phyloP scores from a whole-genome alignment of 2,888 invertebrate species.

The Polyommatus icarus region DNA sequence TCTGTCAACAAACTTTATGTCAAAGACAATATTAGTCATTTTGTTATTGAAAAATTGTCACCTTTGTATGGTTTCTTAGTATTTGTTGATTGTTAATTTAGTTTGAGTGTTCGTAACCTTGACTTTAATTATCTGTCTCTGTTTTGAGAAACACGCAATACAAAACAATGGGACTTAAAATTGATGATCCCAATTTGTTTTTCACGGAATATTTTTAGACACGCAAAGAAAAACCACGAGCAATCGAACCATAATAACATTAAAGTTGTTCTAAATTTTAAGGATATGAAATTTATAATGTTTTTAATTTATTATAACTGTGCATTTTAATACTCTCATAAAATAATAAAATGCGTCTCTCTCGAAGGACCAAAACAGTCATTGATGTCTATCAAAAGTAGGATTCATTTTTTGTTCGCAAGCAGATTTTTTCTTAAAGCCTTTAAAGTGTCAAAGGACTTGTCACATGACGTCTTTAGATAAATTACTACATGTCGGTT shows the following conservation, averaged over 20 bases:
- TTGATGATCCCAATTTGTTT: constrained; percentile 12
- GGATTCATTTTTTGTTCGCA: background rate
- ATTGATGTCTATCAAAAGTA: background rate
- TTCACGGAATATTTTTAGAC: background rate
- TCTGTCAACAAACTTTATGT: background rate
- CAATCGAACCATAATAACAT: background rate
- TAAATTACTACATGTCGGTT: background rate
- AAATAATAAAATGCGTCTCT: too few species aligned
- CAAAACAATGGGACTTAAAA: constrained; percentile 13
- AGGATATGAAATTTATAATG: too few species aligned
- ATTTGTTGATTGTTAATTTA: background rate
- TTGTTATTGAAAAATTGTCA: background rate
- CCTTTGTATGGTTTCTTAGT: background rate
- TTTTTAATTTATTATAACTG: too few species aligned
- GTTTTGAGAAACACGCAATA: constrained; percentile 1
- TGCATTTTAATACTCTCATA: too few species aligned
- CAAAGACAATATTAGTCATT: background rate
- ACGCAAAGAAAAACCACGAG: background rate
- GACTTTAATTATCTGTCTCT: background rate
- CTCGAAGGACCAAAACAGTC: background rate
- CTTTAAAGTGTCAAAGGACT: background rate
- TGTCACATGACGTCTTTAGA: background rate
- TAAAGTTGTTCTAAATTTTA: too few species aligned
- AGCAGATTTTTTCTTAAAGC: background rate
- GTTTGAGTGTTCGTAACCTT: constrained; percentile 9